These are phyloP conservation scores for Torymus aiolomorphi DNA, from an alignment of 2,888 invertebrate genomes.

Conservation along the genomic window DNA sequence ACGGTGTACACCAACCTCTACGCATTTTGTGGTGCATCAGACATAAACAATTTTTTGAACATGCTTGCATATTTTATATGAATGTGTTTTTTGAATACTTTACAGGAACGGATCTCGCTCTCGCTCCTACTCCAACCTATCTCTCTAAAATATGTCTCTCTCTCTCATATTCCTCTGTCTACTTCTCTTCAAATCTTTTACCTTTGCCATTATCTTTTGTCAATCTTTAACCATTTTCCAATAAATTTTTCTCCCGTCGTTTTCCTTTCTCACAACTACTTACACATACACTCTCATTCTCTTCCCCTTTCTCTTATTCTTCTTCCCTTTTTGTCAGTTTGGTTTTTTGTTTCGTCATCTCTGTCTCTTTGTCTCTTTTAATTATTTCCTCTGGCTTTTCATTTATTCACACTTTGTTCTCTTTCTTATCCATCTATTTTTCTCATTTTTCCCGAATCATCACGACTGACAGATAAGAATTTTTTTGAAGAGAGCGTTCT, in stretches of 20 bases:
- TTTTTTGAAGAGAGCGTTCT: conserved; percentile 67
- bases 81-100: conserved; percentile 76
- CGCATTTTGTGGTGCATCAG: conserved; percentile 77
- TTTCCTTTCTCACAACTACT: conserved; percentile 1
- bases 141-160: conserved; percentile 45
- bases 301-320: conserved; percentile 16
- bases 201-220: conserved; percentile 24
- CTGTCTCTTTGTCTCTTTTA: conserved; percentile 39
- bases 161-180: conserved; percentile 51
- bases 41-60: conserved; percentile 77
- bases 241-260: conserved; percentile 20
- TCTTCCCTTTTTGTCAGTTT: conserved; percentile 9
- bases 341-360: conserved; percentile 11
- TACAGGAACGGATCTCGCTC: conserved; percentile 75
- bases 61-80: conserved; percentile 77
- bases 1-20: conserved; percentile 74
- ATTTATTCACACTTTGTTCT: conserved; percentile 47
- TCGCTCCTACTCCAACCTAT: conserved; percentile 63
- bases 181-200: conserved; percentile 35
- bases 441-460: conserved; percentile 51
- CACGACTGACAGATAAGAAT: conserved; percentile 58
- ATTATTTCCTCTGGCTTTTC: conserved; percentile 39
- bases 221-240: conserved; percentile 13
- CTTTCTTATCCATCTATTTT: conserved; percentile 50
- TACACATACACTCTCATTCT: conserved; percentile 16